Evolutionary conservation across 1,140 invertebrate genomes (phyloP).

Genomic region (Dendroctonus ponderosae): DNA sequence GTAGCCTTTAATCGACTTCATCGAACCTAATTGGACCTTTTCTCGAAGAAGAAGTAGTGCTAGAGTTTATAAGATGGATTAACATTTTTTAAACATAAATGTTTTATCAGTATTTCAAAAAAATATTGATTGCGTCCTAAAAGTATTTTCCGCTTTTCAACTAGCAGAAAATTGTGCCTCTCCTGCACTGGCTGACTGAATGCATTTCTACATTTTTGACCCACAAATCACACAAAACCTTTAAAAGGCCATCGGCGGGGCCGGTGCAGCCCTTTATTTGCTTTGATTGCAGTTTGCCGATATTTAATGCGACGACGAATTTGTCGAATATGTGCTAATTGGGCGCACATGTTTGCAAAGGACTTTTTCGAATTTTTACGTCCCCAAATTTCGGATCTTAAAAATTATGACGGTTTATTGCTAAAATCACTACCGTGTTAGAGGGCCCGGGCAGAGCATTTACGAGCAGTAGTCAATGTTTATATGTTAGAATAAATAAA

Average conservation of each 20-base stretch:
- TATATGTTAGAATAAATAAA: too few relatives aligned
- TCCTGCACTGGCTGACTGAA: too few relatives aligned
- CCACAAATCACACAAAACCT: constrained; percentile 15
- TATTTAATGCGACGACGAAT: constrained; percentile 24
- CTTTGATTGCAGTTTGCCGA: constrained; percentile 23
- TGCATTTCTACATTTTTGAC: constrained; percentile 1
- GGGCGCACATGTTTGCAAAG: constrained; percentile 18
- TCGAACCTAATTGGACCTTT: too few relatives aligned
- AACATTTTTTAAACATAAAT: too few relatives aligned
- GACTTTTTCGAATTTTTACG: constrained; percentile 10
- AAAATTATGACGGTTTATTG: constrained; percentile 19
- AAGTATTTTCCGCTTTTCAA: too few relatives aligned
- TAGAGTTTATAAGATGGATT: too few relatives aligned
- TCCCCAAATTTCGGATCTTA: not conserved
- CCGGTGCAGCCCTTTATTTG: constrained; percentile 17
- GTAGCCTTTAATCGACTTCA: not conserved
- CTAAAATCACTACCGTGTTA: constrained; percentile 15
- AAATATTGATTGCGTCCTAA: too few relatives aligned
- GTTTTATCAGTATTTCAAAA: too few relatives aligned
- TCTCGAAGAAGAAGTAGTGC: too few relatives aligned
- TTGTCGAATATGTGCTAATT: constrained; percentile 24
- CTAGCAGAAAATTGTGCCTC: too few relatives aligned
- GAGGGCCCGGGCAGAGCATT: too few relatives aligned
- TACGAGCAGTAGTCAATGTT: too few relatives aligned
- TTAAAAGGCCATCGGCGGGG: constrained; percentile 1